Evolutionary conservation across 2,797 vertebrate species (phyloP).

Genomic region (Melanotaenia trifasciata): DNA sequence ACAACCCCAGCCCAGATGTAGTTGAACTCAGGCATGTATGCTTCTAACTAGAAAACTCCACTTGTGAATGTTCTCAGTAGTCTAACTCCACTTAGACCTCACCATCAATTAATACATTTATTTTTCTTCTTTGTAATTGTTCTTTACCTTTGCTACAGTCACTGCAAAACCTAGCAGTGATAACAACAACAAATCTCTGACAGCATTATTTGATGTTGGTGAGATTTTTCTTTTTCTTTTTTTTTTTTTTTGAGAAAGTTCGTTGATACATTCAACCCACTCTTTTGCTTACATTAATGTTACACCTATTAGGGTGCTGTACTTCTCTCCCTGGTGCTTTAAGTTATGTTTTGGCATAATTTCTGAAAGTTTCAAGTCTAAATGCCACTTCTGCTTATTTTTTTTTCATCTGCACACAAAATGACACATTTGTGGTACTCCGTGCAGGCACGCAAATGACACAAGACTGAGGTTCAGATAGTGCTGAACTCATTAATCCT

Average conservation of each 20-base stretch:
- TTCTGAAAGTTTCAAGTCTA: slow-evolving; percentile 65
- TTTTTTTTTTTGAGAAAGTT: slow-evolving; percentile 6
- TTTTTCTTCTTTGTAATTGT: slow-evolving; percentile 14
- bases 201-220: slow-evolving; percentile 7
- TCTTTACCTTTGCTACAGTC: slow-evolving; percentile 8
- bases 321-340: slow-evolving; percentile 39
- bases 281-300: slow-evolving; percentile 38
- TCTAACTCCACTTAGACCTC: background rate
- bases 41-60: slow-evolving; percentile 38
- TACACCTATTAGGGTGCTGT: slow-evolving; percentile 28
- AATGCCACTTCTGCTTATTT: slow-evolving; percentile 71
- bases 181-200: slow-evolving; percentile 20
- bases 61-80: slow-evolving; percentile 23
- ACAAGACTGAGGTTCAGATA: slow-evolving; percentile 53
- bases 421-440: slow-evolving; percentile 21
- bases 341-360: slow-evolving; percentile 75
- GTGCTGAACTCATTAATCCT: slow-evolving; percentile 30
- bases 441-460: slow-evolving; percentile 34
- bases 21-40: slow-evolving; percentile 58
- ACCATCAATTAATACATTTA: slow-evolving; percentile 28
- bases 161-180: slow-evolving; percentile 12
- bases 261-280: slow-evolving; percentile 31
- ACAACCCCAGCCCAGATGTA: slow-evolving; percentile 34
- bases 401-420: slow-evolving; percentile 40
- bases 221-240: slow-evolving; percentile 5